These are phyloP conservation scores for Galerucella calmariensis DNA, from an alignment of 2,888 invertebrate genomes.

Conservation along the genomic window DNA sequence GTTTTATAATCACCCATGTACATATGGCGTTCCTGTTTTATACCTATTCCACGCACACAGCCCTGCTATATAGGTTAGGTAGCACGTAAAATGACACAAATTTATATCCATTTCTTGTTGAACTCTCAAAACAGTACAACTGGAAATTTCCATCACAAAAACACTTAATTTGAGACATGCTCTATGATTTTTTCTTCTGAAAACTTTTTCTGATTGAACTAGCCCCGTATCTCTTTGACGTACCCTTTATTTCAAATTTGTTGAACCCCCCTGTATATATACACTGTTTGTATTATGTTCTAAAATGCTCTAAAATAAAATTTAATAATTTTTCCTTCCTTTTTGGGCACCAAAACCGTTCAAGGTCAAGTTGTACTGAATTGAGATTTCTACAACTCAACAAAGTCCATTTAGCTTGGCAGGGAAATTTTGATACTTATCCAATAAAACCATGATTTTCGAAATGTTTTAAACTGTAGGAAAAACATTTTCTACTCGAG, in stretches of 20 bases:
- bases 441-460: too few relatives aligned
- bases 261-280: too few relatives aligned
- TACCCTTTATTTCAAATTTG: too few relatives aligned
- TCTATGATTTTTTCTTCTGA: constrained; percentile 46
- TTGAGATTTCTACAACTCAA: background rate
- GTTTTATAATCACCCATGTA: constrained; percentile 52
- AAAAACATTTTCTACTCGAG: too few relatives aligned
- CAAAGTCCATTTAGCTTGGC: background rate
- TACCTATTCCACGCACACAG: constrained; percentile 55
- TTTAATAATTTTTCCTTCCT: too few relatives aligned
- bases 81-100: constrained; percentile 54
- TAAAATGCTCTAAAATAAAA: too few relatives aligned
- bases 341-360: too few relatives aligned
- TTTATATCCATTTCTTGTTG: constrained; percentile 40
- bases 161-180: background rate
- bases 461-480: too few relatives aligned
- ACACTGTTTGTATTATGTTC: too few relatives aligned
- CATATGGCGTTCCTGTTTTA: constrained; percentile 58
- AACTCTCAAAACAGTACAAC: constrained; percentile 13
- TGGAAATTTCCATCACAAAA: too few relatives aligned
- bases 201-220: background rate
- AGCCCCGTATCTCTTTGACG: too few relatives aligned
- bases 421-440: background rate
- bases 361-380: background rate
- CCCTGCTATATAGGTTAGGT: constrained; percentile 57